Evolutionary conservation across 2,888 invertebrate genomes (phyloP), one percentile per base, ranked within the genome.

Genomic region (Tetramorium bicarinatum): DNA sequence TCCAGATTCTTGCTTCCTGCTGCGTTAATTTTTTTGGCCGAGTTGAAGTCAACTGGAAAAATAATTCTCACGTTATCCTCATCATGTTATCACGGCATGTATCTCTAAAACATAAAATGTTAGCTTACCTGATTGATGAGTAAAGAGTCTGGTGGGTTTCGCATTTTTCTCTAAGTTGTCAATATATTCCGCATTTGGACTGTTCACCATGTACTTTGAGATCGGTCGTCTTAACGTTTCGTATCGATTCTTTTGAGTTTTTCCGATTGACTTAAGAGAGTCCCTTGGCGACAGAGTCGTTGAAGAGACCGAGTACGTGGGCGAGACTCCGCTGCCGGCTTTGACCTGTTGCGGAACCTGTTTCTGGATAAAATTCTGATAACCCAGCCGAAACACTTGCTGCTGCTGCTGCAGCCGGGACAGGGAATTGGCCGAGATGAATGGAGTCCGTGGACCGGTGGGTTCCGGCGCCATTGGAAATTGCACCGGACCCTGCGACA

Each of bases 401-500:
- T 90, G 88, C 71, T 86, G 87, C 74, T 89, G 85, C n/a, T 83
- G 80, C 54, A 82, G 52, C 7, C 81, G 88, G 11, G 84, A 77
- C 61, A 90, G 25, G 2, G 90, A 88, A 0, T 91, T 90, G 0
- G 91, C 86, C 7, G 93, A 92, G 6, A 92, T 89, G 79, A 93
- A 94, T 6, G 86, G 90, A 38, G 85, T 90, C 56, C 72, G 87
- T 18, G 18, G 83, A 34, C 79, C 83, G 38, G 34, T 72, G 0
- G 82, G 21, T 13, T 91, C 91, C n/a, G 90, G 84, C 59, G 92
- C 90, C 4, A 84, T 83, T 11, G 94, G 94, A 59, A 95, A 95
- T 54, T 94, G 94, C 3, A 93, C 90, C 0, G 95, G 95, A 29
- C 91, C 93, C 84, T 94, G 94, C 8, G 94, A 94, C 41, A 92